phyloP scores from a whole-genome alignment of 2,888 invertebrate genomes.

The Nomada ruficornis region DNA sequence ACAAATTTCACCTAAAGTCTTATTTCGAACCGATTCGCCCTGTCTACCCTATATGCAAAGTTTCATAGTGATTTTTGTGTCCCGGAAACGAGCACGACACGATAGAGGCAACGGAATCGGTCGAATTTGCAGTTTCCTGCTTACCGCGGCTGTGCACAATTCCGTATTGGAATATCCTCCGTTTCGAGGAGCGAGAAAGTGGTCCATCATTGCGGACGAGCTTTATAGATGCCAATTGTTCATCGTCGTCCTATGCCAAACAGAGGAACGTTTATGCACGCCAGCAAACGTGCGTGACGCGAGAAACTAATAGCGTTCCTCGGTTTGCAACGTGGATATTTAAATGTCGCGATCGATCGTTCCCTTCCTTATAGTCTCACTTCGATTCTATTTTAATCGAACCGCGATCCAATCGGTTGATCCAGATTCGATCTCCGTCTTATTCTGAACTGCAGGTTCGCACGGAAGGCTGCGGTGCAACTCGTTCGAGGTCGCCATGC shows the following conservation, averaged over 20 bases:
- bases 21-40: no score
- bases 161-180: conserved; percentile 17
- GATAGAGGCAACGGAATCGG: neutral
- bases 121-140: conserved; percentile 19
- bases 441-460: neutral
- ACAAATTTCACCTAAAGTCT: no score
- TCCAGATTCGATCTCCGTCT: conserved; percentile 19
- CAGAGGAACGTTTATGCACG: conserved; percentile 13
- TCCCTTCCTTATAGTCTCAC: neutral
- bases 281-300: conserved; percentile 5
- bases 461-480: neutral
- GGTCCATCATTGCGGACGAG: neutral
- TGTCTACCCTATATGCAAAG: no score
- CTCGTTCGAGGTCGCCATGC: conserved; percentile 3
- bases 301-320: conserved; percentile 13
- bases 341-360: neutral
- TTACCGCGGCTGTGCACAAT: conserved; percentile 15
- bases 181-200: conserved; percentile 2
- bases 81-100: neutral
- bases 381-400: neutral
- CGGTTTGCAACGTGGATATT: neutral
- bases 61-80: neutral
- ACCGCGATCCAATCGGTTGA: neutral
- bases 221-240: conserved; percentile 12
- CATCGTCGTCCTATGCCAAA: conserved; percentile 22